These are phyloP conservation scores for Phaetusa simplex DNA, from an alignment of 2,113 vertebrate species.

Conservation along the genomic window DNA sequence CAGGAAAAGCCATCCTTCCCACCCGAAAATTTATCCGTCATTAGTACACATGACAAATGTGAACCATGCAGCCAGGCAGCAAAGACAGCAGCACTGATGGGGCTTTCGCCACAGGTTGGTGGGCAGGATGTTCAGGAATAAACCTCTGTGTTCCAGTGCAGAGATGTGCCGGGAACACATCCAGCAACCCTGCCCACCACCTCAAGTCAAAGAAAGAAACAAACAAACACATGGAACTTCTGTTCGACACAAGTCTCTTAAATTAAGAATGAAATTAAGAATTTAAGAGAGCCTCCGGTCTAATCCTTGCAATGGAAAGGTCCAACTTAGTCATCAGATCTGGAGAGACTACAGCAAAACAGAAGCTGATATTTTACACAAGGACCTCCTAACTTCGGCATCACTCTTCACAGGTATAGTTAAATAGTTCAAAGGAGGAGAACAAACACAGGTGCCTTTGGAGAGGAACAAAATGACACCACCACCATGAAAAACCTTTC, in stretches of 20 bases:
- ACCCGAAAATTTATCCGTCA: not conserved
- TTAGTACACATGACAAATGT: not conserved
- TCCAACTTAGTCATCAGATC: not conserved
- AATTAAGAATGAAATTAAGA: not conserved
- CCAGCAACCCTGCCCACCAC: not conserved
- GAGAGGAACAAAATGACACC: not conserved
- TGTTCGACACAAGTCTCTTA: not conserved
- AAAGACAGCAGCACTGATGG: not conserved
- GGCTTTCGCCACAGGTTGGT: not conserved
- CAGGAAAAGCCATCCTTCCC: not conserved
- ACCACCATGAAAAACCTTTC: not conserved
- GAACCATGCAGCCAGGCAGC: not conserved
- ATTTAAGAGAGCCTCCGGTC: not conserved
- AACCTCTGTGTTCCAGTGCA: not conserved
- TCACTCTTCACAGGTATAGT: not conserved
- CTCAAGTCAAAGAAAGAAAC: not conserved
- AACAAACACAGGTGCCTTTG: not conserved
- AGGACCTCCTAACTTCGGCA: not conserved
- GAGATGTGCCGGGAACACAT: not conserved
- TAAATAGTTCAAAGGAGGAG: not conserved
- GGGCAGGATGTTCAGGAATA: not conserved
- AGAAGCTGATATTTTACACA: not conserved
- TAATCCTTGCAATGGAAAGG: not conserved
- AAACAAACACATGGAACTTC: not conserved
- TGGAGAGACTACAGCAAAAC: not conserved